Conservation (phyloP, 2,797 vertebrate species). For the Sebastes umbrosus region DNA sequence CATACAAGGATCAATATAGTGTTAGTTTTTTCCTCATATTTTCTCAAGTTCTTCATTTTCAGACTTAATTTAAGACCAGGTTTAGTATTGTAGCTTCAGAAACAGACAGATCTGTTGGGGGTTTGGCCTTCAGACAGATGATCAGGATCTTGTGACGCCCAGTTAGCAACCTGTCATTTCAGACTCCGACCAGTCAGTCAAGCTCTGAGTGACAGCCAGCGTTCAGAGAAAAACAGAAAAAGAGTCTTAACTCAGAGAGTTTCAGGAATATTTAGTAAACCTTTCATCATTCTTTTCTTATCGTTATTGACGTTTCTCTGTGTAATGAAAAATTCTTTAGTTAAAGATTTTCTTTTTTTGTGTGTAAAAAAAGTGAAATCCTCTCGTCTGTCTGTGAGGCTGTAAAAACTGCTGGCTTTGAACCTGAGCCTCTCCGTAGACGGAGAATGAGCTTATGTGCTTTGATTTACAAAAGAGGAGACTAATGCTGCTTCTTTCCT, state of each 20-base stretch:
- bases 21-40: background rate
- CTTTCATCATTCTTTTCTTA: too few relatives aligned
- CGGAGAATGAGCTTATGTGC: constrained; percentile 6
- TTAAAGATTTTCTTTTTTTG: background rate
- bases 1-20: background rate
- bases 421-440: constrained; percentile 1
- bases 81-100: background rate
- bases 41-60: background rate
- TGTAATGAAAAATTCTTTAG: background rate
- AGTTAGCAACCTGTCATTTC: background rate
- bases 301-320: background rate
- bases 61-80: background rate
- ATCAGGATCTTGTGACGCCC: background rate
- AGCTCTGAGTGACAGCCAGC: background rate
- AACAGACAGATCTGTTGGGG: background rate
- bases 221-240: background rate
- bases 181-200: background rate
- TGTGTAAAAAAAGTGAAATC: background rate
- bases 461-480: constrained; percentile 12
- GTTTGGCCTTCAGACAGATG: background rate
- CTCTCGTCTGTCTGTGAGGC: background rate
- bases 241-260: background rate
- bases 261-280: too few relatives aligned
- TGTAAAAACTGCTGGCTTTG: background rate
- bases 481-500: background rate